Evolutionary conservation across 2,797 vertebrate genomes (phyloP), one percentile per base, ranked within the genome.

Genomic region (Trachurus trachurus): DNA sequence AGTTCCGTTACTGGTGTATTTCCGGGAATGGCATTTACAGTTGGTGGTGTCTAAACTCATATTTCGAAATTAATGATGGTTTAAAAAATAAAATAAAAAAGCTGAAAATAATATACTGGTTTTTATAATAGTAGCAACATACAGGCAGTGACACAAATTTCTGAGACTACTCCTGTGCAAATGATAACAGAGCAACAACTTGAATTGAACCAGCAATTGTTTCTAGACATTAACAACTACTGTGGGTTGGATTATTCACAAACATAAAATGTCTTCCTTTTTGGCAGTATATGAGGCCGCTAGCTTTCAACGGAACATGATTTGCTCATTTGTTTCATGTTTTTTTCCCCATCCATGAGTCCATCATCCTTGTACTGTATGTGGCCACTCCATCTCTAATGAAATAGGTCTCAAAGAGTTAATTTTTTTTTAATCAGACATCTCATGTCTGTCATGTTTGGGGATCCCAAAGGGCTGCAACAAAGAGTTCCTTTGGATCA

Each of bases 121-220:
- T 97, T 96, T 96, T 94, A 94, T 96, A 95, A 96, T 96, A 95
- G 95, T 94, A 96, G 96, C 97, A 96, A 98, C 97, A 97, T 97
- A 99, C 97, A 99, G 97, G 97, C 97, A 97, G 97, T 98, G 97
- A 97, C 96, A 96, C 96, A 97, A 96, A 96, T 94, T 96, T 98
- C 96, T 97, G 97, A 97, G 96, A 96, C 97, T 98, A 98, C 96
- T 97, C 95, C 96, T 98, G 98, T 98, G 98, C 98, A 99, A 98
- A 98, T 97, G 96, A 98, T 95, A 97, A 98, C 96, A 97, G 97
- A 98, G 96, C 97, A 98, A 99, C 97, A 97, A 98, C 96, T 97
- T 97, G 96, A 99, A 97, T 96, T 97, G 97, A 98, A 97, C 96
- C 98, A 97, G 97, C 97, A 99, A 98, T 97, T 96, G 97, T 97